Base-by-base conservation (phyloP, 2,797 vertebrate species). In the Anableps anableps region DNA sequence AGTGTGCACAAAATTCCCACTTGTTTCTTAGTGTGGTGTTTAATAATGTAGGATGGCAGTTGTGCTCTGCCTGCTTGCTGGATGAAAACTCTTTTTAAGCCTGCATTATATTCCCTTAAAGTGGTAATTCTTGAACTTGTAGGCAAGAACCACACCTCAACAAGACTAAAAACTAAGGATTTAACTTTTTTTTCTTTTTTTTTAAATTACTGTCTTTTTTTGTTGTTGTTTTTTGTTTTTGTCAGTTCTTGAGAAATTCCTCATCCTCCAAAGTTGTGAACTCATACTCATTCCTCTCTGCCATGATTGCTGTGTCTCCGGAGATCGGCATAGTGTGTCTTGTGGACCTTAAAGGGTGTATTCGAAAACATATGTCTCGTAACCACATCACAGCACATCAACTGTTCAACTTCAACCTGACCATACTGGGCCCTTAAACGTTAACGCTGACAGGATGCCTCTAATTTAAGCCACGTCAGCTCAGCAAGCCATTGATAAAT, bases 11-110 rank as follows among this genome's bases (percentile, higher is more conserved):
- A 48, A 71, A 71, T 55, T 77, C 80, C 76, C 68, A 41, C 68
- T 26, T 2, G 71, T 75, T 80, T 80, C 70, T 77, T 79, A 21
- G 72, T 6, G 74, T 71, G 80, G 78, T 86, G 38, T 79, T 87
- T 88, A 89, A 89, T 93, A 89, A 89, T 85, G 81, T 19, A 83
- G 66, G 26, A 74, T 36, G 55, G 75, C 77, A 75, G 81, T 75
- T 48, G 23, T 62, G 75, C 68, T 64, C 41, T 80, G 64, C 36
- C 62, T 74, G 41, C 19, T 88, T 84, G 80, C 75, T 75, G 68
- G 62, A 19, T 58, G 41, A 75, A 64, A 64, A 64, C 31, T 77
- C 78, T 83, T 82, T 53, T 73, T 84, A 13, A 66, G 29, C 23
- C 26, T 8, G 19, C 36, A 31, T 51, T 77, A 41, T 41, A 1